These are phyloP conservation scores for Neosilurus hyrtlii DNA, from an alignment of 2,797 vertebrate genomes.

Conservation along the genomic window DNA sequence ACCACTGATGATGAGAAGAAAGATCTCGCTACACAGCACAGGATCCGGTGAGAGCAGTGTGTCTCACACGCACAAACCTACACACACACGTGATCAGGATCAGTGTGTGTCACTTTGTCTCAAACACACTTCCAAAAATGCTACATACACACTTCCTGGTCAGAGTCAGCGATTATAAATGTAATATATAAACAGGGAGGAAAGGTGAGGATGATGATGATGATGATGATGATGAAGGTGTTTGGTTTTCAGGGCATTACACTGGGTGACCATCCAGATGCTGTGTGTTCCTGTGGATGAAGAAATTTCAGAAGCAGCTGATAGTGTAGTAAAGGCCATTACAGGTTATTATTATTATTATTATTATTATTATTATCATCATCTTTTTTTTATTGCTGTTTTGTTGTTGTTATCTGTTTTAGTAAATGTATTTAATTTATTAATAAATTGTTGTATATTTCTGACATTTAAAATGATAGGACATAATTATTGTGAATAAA, in stretches of 20 bases:
- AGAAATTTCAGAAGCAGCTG: constrained; percentile 91
- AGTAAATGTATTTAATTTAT: not conserved
- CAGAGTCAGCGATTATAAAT: not conserved
- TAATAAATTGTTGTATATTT: not conserved
- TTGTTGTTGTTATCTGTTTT: not conserved
- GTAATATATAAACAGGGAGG: not conserved
- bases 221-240: not conserved
- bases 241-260: constrained; percentile 79
- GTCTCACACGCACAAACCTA: not conserved
- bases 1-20: constrained; percentile 96
- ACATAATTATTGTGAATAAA: not conserved
- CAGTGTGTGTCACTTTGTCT: not conserved
- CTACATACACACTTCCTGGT: not conserved
- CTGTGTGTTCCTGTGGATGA: constrained; percentile 93
- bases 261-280: constrained; percentile 97
- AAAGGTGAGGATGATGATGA: not conserved
- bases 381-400: no score
- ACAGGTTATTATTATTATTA: constrained; percentile 76
- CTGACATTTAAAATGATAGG: not conserved
- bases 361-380: not conserved
- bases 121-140: not conserved
- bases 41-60: constrained; percentile 79
- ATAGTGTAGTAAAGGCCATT: constrained; percentile 94
- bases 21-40: constrained; percentile 87
- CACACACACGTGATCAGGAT: not conserved